phyloP scores from a whole-genome alignment of 1,140 invertebrate genomes.

The Lordiphosa collinella region DNA sequence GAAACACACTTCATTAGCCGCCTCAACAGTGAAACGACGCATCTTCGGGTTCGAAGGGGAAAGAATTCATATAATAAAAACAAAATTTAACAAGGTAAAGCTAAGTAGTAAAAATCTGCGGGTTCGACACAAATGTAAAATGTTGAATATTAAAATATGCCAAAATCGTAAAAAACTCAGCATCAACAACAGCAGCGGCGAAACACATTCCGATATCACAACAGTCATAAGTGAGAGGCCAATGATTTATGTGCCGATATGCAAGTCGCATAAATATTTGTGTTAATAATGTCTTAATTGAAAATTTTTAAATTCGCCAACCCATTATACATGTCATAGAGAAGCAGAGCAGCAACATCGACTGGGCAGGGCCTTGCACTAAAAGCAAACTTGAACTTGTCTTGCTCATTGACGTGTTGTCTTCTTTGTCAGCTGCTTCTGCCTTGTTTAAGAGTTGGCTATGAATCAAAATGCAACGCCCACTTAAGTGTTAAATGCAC shows the following conservation, averaged over 20 bases:
- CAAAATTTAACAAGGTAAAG: conserved; percentile 19
- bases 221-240: conserved; percentile 18
- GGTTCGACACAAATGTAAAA: conserved; percentile 54
- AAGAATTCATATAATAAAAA: conserved; percentile 13
- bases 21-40: conserved; percentile 21
- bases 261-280: conserved; percentile 41
- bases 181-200: conserved; percentile 8
- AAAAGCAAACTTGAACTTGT: conserved; percentile 52
- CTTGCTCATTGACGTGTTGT: conserved; percentile 10
- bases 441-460: background rate
- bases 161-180: conserved; percentile 54
- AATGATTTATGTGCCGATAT: conserved; percentile 55
- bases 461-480: conserved; percentile 32
- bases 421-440: conserved; percentile 26
- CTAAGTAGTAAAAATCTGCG: conserved; percentile 62
- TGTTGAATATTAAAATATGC: conserved; percentile 65
- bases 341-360: conserved; percentile 16
- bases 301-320: conserved; percentile 3
- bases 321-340: too few relatives aligned
- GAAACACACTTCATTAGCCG: conserved; percentile 64
- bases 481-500: conserved; percentile 20
- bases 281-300: conserved; percentile 71
- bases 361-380: conserved; percentile 39
- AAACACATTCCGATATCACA: conserved; percentile 24
- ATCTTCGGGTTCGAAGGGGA: conserved; percentile 4